Base-by-base conservation (phyloP, 2,113 vertebrate species). In the Pedetes capensis region DNA sequence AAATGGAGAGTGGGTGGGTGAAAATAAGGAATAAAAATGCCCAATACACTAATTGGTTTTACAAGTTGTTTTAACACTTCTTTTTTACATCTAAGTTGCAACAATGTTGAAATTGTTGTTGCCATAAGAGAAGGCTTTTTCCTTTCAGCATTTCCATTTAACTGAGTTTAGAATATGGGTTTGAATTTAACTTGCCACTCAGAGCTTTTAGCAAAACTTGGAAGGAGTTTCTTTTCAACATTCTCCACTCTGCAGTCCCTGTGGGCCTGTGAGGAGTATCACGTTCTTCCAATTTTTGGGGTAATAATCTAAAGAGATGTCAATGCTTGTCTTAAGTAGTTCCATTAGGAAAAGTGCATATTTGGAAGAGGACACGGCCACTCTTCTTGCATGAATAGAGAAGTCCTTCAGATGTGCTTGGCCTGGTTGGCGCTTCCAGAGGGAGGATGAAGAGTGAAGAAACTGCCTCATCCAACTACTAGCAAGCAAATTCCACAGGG, bases 301-400 rank as follows among this genome's bases (percentile, higher is more conserved):
- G 47, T 72, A 68, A 57, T 37, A 49, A 29, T 84, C 59, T 87
- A 87, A 89, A 87, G 47, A 55, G 47, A 78, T 63, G 68, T 66
- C 13, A 76, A 20, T 68, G 61, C 76, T 90, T 74, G 82, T 82
- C 44, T 22, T 49, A 89, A 84, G 61, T 66, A 80, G 37, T 47
- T 92, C 8, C 84, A 88, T 94, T 96, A 96, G 49, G 80, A 84
- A 93, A 91, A 94, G 27, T 80, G 91, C 85, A 14, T 82, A 25
- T 84, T 84, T 93, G 84, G 80, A 93, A 87, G 81, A 96, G 84
- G 37, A 3, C n/a, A 51, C 16, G 16, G 27, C 18, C 49, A 7
- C 10, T 87, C 37, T 87, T 68, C 64, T 42, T n/a, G 18, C 63
- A 37, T 29, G 85, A 89, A 32, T 8, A 89, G 39, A 78, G 32